Evolutionary conservation across 2,797 vertebrate genomes (phyloP).

Genomic region (Gymnothorax reevesii): DNA sequence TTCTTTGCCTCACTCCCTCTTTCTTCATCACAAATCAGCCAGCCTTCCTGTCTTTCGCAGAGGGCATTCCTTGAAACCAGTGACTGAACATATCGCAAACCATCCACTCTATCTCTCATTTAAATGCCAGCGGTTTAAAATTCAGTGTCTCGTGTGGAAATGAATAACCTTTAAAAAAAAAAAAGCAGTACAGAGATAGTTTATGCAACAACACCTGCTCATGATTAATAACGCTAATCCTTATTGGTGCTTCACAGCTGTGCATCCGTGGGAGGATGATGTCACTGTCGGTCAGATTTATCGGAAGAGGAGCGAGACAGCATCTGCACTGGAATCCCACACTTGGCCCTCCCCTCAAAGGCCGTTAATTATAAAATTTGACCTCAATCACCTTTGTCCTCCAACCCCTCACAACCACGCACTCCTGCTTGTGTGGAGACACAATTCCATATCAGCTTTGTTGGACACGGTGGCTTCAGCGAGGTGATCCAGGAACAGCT

Average conservation of each 20-base stretch:
- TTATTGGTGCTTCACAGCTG: constrained; percentile 5
- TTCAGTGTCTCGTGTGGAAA: not conserved
- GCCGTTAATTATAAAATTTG: not conserved
- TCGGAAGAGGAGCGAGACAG: not conserved
- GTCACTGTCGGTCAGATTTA: not conserved
- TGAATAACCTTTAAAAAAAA: constrained; percentile 2
- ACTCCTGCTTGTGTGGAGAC: not conserved
- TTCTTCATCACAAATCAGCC: not conserved
- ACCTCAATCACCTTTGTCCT: not conserved
- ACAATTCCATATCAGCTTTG: not conserved
- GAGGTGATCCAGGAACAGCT: not conserved
- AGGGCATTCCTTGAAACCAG: not conserved
- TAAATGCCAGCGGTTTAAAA: not conserved
- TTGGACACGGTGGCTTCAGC: not conserved
- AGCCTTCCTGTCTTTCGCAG: not conserved
- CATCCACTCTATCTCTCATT: not conserved
- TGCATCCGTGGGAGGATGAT: not conserved
- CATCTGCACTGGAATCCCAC: not conserved
- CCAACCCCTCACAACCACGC: not conserved
- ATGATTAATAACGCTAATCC: constrained; percentile 14
- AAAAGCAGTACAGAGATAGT: not conserved
- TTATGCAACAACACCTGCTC: constrained; percentile 20
- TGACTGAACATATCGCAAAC: not conserved
- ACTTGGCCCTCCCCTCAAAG: not conserved
- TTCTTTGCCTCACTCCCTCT: not conserved